Percentiles rank a stretch among this genome's conserved stretches.
phyloP scores from a whole-genome alignment of 2,888 invertebrate genomes.

The Apoderus coryli region DNA sequence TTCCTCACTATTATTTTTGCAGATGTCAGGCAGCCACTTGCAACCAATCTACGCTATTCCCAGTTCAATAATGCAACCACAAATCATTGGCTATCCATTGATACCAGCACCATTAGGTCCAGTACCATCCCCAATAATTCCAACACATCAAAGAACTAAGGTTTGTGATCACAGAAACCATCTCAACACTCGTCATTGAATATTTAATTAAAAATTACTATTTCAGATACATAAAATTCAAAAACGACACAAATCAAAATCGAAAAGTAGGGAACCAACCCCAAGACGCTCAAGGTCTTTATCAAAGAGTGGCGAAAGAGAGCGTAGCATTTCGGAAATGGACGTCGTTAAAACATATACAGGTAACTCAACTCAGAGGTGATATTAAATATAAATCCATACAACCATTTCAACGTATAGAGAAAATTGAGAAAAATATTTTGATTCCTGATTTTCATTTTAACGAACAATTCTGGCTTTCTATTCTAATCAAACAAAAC shows the following conservation, averaged over 20 bases:
- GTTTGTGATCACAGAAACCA: conserved; percentile 12
- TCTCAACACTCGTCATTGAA: too few species aligned
- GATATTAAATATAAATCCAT: background rate
- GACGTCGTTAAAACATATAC: conserved; percentile 45
- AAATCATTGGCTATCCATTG: conserved; percentile 24
- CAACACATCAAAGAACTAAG: conserved; percentile 18
- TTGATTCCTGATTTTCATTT: too few species aligned
- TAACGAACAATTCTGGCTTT: too few species aligned
- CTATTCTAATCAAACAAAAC: too few species aligned
- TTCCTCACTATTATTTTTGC: too few species aligned
- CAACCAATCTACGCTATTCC: conserved; percentile 26
- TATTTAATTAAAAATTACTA: too few species aligned
- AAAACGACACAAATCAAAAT: conserved; percentile 16
- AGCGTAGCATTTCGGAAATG: conserved; percentile 36
- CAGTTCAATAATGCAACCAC: conserved; percentile 23
- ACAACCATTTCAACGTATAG: too few species aligned
- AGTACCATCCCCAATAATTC: conserved; percentile 29
- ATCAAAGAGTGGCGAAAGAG: conserved; percentile 18
- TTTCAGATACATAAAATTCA: conserved; percentile 12
- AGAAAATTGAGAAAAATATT: too few species aligned
- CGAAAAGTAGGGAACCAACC: conserved; percentile 18
- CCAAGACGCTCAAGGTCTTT: conserved; percentile 19
- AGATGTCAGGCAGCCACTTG: conserved; percentile 24
- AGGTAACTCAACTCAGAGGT: conserved; percentile 20
- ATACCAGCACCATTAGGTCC: conserved; percentile 30